Evolutionary conservation across 2,888 invertebrate species (phyloP).

Genomic region (Athalia rosae): DNA sequence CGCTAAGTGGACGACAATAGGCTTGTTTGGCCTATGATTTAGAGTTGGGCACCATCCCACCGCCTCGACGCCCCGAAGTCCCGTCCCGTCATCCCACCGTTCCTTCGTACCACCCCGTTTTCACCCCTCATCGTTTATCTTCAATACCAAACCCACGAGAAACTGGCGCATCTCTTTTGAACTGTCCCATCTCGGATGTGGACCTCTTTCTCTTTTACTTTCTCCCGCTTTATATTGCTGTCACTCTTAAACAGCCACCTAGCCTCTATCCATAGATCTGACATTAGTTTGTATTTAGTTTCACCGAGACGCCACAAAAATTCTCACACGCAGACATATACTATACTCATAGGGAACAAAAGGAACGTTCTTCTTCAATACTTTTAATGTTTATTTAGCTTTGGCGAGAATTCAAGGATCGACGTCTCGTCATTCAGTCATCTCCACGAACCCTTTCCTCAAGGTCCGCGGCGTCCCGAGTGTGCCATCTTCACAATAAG

Average conservation of each 20-base stretch:
- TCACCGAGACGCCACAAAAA: slow-evolving; percentile 19
- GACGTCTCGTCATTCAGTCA: too few species aligned
- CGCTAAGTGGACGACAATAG: slow-evolving; percentile 71
- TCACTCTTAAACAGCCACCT: slow-evolving; percentile 20
- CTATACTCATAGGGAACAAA: background rate
- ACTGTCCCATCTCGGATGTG: slow-evolving; percentile 43
- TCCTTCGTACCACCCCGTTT: slow-evolving; percentile 44
- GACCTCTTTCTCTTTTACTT: slow-evolving; percentile 19
- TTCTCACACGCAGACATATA: background rate
- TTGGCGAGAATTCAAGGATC: too few species aligned
- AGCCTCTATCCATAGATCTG: slow-evolving; percentile 26
- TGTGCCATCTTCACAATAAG: too few species aligned
- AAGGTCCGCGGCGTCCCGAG: background rate
- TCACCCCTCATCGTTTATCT: slow-evolving; percentile 59
- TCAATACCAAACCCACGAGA: slow-evolving; percentile 55
- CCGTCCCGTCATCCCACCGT: slow-evolving; percentile 50
- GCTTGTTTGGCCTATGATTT: slow-evolving; percentile 71
- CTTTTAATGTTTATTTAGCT: background rate
- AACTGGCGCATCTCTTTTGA: slow-evolving; percentile 59
- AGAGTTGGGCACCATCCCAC: slow-evolving; percentile 58
- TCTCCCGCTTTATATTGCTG: slow-evolving; percentile 21
- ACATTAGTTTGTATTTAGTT: slow-evolving; percentile 43
- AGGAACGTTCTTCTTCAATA: background rate
- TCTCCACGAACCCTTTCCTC: background rate
- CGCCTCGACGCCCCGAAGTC: slow-evolving; percentile 41